Base-by-base conservation (phyloP, 1,140 invertebrate species). In the Atta texana region DNA sequence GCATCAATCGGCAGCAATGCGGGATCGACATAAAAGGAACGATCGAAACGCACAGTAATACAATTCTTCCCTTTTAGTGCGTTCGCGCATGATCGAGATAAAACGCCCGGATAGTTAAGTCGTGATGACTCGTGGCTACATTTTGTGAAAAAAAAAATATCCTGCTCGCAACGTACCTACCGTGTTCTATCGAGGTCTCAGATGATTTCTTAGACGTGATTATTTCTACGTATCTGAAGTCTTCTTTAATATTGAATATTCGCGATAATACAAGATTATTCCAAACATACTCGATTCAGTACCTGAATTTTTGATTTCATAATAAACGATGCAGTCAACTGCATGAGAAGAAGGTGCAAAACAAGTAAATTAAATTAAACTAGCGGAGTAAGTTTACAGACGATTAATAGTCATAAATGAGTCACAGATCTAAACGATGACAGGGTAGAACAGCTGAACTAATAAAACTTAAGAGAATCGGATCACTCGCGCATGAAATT, bases 1-100 rank as follows among this genome's bases (percentile, higher is more conserved):
- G 28, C 21, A 59, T 77, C 72, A 72, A 71, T 88, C 31, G 31
- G 31, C 57, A 51, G 44, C n/a, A 44, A 31, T 1, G 21, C 10
- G 55, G 55, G 63, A 66, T 88, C 64, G 64, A 28, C 16, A 51
- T 75, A 51, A 75, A 86, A 86, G 14, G 3, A 61, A 21, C 39
- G 51, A 76, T 88, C 75, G n/a, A 76, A 63, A 49, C 14, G 57
- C 7, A 44, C 4, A 21, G 16, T 18, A 14, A 69, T 68, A 24
- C 31, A 18, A 69, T 34, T 49, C 71, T 68, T 21, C 49, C 16
- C 57, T 61, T 55, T 3, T n/a, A 24, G 59, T 21, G 34, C 53
- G 24, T 39, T 78, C 10, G 18, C 51, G 21, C n/a, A 12, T 55
- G 34, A 55, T 31, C 16, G 53, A 64, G 64, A 61, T 49, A 49